Evolutionary conservation across 2,888 invertebrate genomes (phyloP).

Genomic region (Cheilosia grossa): DNA sequence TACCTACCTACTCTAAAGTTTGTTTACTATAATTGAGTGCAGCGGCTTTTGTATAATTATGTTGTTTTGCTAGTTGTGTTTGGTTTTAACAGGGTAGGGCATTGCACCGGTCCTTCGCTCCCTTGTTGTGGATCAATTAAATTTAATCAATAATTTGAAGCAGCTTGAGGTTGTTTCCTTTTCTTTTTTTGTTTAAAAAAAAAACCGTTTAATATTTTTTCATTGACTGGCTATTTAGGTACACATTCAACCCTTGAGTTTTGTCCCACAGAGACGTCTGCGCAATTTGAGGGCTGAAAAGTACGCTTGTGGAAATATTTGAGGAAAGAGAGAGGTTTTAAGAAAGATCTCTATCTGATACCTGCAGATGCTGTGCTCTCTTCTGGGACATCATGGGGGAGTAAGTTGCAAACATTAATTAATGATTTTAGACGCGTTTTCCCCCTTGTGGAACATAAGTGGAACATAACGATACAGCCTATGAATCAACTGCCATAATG

Average conservation of each 20-base stretch:
- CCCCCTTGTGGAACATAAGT: background rate
- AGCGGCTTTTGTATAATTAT: slow-evolving; percentile 51
- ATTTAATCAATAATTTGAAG: slow-evolving; percentile 54
- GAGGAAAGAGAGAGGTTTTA: background rate
- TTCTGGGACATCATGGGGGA: background rate
- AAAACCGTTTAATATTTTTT: background rate
- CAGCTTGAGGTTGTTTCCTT: slow-evolving; percentile 27
- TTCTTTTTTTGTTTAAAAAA: background rate
- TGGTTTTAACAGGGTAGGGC: slow-evolving; percentile 40
- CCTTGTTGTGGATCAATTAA: slow-evolving; percentile 49
- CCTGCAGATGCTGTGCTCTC: slow-evolving; percentile 1
- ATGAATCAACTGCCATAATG: background rate
- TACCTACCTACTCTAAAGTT: slow-evolving; percentile 50
- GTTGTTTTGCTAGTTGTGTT: slow-evolving; percentile 32
- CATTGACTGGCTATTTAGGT: background rate
- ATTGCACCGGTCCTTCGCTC: slow-evolving; percentile 47
- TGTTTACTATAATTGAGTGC: slow-evolving; percentile 68
- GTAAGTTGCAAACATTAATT: too few relatives aligned
- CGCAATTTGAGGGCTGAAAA: background rate
- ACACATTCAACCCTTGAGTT: slow-evolving; percentile 1
- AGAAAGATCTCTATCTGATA: background rate
- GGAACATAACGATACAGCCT: background rate
- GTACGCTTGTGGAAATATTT: background rate
- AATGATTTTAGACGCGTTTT: too few relatives aligned
- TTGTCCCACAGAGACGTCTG: background rate